Evolutionary conservation across 2,113 vertebrate genomes (phyloP), one percentile per base, ranked within the genome.

Genomic region (Romanogobio albipinnatus): DNA sequence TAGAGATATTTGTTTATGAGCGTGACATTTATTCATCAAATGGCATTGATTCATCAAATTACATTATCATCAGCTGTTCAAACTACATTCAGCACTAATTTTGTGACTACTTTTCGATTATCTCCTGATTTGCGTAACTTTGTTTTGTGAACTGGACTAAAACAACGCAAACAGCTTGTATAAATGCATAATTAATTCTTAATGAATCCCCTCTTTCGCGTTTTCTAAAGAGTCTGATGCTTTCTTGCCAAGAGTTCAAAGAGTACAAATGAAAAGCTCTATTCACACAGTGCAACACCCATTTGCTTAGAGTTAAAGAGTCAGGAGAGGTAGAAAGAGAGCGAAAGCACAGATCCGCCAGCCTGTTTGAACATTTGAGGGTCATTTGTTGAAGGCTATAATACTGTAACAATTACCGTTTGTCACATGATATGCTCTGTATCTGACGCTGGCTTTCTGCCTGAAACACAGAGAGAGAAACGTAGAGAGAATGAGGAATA

Each of bases 191-290:
- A 73, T 47, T 76, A 49, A 76, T 26, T 78, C 33, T 78, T 59
- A 11, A 33, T n/a, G 56, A 36, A 59, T 5, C 11, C 33, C 33
- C 24, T 78, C 11, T 33, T 86, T 95, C 96, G 14, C 96, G 95
- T 0, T 97, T 94, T 94, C 93, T 93, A 49, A 91, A 94, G 86
- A 95, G 95, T 29, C 94, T 94, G 93, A 95, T 91, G 95, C 11
- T 96, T 96, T 82, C 49, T 82, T 26, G 64, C 47, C 62, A 82
- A 56, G 64, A 39, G 80, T 82, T 70, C 80, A 82, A 71, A 68
- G 80, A 24, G 29, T 56, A 5, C 6, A 9, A 24, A n/a, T 70
- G 49, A 82, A 82, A 82, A 71, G 62, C 62, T 68, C 29, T 33
- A 53, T 81, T 80, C 59, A 80, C 77, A 29, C 36, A 64, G 43